Conservation (phyloP, 2,113 vertebrate species). For the Phaetusa simplex region DNA sequence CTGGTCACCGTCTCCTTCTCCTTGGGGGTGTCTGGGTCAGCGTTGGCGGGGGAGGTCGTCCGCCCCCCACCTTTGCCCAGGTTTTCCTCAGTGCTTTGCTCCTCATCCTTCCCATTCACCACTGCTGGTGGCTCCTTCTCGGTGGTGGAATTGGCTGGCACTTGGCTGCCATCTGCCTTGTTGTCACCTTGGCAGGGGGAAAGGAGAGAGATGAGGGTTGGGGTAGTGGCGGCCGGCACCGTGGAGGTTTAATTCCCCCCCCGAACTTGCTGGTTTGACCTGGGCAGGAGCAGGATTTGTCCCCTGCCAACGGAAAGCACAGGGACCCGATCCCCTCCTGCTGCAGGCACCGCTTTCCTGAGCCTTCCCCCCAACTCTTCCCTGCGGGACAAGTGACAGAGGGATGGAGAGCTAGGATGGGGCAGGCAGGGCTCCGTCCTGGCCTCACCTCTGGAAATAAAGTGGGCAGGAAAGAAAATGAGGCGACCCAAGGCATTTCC, state of each 20-base stretch:
- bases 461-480: background rate
- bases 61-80: slow-evolving; percentile 83
- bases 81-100: slow-evolving; percentile 78
- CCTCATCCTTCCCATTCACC: slow-evolving; percentile 85
- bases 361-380: slow-evolving; percentile 29
- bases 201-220: background rate
- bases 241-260: background rate
- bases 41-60: slow-evolving; percentile 76
- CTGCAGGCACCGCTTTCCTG: rapidly evolving
- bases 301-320: rapidly evolving
- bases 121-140: slow-evolving; percentile 53
- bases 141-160: background rate
- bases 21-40: slow-evolving; percentile 71
- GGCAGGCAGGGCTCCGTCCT: background rate
- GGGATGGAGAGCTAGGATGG: background rate
- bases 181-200: slow-evolving; percentile 61
- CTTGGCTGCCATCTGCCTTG: slow-evolving; percentile 52
- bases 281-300: slow-evolving; percentile 18
- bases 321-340: background rate
- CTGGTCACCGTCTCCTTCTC: slow-evolving; percentile 79
- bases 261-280: rapidly evolving
- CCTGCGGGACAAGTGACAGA: background rate
- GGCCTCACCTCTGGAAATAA: background rate
- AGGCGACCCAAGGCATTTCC: background rate
- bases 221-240: rapidly evolving